Conservation (phyloP, 2,888 invertebrate species). For the Polymixis lichenea region DNA sequence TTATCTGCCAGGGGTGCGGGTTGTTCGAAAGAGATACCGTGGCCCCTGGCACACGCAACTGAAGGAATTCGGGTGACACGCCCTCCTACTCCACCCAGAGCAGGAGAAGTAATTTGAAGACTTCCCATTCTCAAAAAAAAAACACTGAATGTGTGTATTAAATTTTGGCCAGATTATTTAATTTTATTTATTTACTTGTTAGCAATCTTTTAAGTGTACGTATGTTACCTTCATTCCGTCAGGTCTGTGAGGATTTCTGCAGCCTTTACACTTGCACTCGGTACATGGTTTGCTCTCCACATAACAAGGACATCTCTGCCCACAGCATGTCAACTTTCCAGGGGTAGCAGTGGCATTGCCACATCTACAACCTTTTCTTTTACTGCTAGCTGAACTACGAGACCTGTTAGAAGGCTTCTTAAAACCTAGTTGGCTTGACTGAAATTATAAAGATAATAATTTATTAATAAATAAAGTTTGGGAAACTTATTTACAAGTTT, state of each 20-base stretch:
- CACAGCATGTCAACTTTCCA: constrained; percentile 97
- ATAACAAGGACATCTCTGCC: constrained; percentile 98
- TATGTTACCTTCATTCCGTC: constrained; percentile 94
- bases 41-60: too few relatives aligned
- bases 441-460: constrained; percentile 69
- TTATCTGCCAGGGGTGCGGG: too few relatives aligned
- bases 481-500: not conserved
- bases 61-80: too few relatives aligned
- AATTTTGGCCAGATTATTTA: not conserved
- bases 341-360: constrained; percentile 97
- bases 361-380: constrained; percentile 96
- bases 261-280: constrained; percentile 97
- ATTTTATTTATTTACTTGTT: not conserved
- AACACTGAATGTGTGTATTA: constrained; percentile 7
- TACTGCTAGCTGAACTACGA: constrained; percentile 84
- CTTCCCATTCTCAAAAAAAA: too few relatives aligned
- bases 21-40: too few relatives aligned
- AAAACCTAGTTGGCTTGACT: constrained; percentile 85
- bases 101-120: too few relatives aligned
- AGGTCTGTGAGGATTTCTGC: constrained; percentile 96
- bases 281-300: constrained; percentile 97
- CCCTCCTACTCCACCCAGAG: too few relatives aligned
- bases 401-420: constrained; percentile 88
- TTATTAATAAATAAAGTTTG: constrained; percentile 52
- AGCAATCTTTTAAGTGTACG: not conserved